phyloP scores from a whole-genome alignment of 2,797 vertebrate genomes.

The Cryptoprocta ferox region DNA sequence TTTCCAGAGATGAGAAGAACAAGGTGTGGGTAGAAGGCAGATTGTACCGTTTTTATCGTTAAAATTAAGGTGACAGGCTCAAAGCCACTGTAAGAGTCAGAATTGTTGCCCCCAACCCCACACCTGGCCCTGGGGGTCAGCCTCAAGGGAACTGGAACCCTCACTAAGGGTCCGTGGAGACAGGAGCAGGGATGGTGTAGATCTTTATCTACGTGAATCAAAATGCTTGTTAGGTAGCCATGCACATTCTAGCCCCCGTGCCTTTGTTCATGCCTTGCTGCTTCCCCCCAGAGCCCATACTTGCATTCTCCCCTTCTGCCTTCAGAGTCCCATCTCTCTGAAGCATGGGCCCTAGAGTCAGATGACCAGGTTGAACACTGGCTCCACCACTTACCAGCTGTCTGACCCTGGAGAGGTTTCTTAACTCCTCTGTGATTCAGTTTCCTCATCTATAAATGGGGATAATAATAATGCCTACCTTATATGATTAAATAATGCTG shows the following conservation, averaged over 20 bases:
- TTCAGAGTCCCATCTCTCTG: background rate
- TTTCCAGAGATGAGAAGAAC: background rate
- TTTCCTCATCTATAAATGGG: background rate
- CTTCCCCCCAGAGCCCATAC: background rate
- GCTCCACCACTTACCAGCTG: background rate
- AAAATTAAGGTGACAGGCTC: background rate
- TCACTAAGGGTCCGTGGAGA: accelerated
- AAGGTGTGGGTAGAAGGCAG: background rate
- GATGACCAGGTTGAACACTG: background rate
- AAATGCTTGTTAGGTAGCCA: background rate
- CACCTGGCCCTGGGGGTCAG: background rate
- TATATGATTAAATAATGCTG: no score
- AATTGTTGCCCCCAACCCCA: background rate
- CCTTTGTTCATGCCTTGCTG: background rate
- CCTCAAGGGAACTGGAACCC: background rate
- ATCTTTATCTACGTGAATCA: background rate
- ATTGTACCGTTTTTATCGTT: background rate
- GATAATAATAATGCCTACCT: background rate
- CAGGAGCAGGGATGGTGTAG: background rate
- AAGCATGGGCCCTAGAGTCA: background rate
- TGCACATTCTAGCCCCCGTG: background rate
- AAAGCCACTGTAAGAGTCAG: background rate
- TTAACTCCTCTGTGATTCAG: background rate
- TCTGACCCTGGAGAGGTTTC: background rate
- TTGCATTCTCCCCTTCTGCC: background rate